Conservation (phyloP, 2,797 vertebrate species). For the Hylomyscus alleni region DNA sequence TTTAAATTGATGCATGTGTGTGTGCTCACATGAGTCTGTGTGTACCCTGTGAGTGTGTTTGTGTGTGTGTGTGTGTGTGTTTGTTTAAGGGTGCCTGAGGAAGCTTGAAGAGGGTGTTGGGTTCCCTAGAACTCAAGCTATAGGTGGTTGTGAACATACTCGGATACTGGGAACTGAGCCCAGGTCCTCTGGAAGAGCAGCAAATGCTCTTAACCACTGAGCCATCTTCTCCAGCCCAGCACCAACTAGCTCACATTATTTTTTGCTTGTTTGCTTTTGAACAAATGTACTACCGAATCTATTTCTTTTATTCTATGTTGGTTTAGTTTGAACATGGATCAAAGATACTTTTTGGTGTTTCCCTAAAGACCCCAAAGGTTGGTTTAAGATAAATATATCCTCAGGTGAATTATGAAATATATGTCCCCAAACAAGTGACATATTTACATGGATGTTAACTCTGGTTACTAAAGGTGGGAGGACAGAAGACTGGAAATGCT, state of each 20-base stretch:
- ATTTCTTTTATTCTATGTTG: not conserved
- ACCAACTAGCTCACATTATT: conserved; percentile 32
- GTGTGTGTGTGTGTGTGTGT: not conserved
- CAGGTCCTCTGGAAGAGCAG: not conserved
- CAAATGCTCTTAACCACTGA: not conserved
- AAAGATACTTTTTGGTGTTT: not conserved
- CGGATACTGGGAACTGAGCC: not conserved
- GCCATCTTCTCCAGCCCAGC: not conserved
- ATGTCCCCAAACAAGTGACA: conserved; percentile 63
- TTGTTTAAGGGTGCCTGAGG: too few species aligned
- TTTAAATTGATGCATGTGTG: not conserved
- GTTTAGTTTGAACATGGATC: not conserved
- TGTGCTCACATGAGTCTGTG: not conserved
- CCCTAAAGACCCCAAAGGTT: not conserved
- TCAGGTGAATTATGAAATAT: conserved; percentile 43
- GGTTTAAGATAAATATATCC: conserved; percentile 34
- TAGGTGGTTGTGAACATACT: not conserved
- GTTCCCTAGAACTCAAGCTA: not conserved
- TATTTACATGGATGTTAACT: conserved; percentile 67
- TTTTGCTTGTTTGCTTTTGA: conserved; percentile 8
- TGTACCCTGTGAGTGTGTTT: not conserved
- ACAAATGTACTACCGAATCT: not conserved
- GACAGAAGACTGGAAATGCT: conserved; percentile 30
- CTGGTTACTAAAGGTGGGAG: conserved; percentile 62
- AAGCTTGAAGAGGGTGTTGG: not conserved